Evolutionary conservation across 2,888 invertebrate species (phyloP).

Genomic region (Netelia fuscicornis): DNA sequence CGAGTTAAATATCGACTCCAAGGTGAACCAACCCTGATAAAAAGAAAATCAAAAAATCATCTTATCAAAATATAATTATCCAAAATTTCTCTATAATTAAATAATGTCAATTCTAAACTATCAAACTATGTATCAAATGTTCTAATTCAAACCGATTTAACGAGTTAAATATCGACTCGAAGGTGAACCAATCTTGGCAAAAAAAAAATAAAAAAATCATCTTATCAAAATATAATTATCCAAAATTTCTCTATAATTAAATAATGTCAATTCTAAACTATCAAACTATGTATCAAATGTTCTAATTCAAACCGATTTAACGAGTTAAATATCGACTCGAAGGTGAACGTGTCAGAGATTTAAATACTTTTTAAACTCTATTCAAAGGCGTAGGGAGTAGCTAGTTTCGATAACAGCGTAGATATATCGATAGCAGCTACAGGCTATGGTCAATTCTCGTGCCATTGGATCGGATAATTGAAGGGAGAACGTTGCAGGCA

Average conservation of each 20-base stretch:
- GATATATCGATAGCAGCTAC: neutral
- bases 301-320: neutral
- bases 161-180: too few species aligned
- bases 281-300: neutral
- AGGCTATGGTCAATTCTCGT: neutral
- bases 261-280: neutral
- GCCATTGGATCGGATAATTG: constrained; percentile 75
- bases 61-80: too few species aligned
- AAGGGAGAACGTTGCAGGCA: constrained; percentile 75
- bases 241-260: too few species aligned
- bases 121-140: neutral
- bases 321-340: too few species aligned
- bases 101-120: neutral
- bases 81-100: too few species aligned
- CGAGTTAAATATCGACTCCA: too few species aligned
- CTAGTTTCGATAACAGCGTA: neutral
- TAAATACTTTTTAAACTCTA: neutral
- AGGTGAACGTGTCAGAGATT: too few species aligned
- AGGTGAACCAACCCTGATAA: too few species aligned
- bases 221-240: too few species aligned
- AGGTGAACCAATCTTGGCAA: too few species aligned
- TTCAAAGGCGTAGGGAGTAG: neutral
- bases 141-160: neutral
- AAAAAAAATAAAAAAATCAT: neutral
- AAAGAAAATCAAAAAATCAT: neutral